phyloP scores from a whole-genome alignment of 1,140 invertebrate genomes.

The Pollicipes pollicipes region DNA sequence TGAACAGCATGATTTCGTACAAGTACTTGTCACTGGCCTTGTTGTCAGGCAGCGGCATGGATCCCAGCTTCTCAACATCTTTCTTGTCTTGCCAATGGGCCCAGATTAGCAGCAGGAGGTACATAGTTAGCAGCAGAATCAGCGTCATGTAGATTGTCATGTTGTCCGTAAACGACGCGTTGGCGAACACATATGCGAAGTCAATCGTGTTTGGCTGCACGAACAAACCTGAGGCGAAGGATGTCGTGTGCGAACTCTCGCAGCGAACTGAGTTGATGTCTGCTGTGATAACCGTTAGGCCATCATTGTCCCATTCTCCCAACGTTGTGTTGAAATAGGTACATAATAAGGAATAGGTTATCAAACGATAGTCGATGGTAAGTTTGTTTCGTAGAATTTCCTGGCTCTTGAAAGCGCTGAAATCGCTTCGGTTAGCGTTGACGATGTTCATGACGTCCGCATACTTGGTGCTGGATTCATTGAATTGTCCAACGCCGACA shows the following conservation, averaged over 20 bases:
- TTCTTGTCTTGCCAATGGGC: slow-evolving; percentile 31
- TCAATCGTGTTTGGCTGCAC: slow-evolving; percentile 36
- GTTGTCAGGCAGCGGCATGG: slow-evolving; percentile 33
- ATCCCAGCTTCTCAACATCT: slow-evolving; percentile 31
- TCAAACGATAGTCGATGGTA: too few relatives aligned
- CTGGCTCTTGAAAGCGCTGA: too few relatives aligned
- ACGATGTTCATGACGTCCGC: too few relatives aligned
- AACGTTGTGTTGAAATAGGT: neutral
- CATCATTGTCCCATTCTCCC: neutral
- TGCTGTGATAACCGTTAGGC: neutral
- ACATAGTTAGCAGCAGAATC: slow-evolving; percentile 31
- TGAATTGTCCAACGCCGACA: neutral
- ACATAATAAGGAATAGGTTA: neutral
- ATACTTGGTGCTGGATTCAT: neutral
- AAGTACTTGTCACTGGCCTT: slow-evolving; percentile 33
- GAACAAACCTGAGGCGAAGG: slow-evolving; percentile 36
- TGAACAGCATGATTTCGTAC: slow-evolving; percentile 35
- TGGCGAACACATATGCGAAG: slow-evolving; percentile 36
- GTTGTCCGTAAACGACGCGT: slow-evolving; percentile 34
- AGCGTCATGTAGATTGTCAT: slow-evolving; percentile 35
- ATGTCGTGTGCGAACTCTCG: slow-evolving; percentile 29
- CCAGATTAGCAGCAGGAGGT: slow-evolving; percentile 31
- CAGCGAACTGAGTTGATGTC: neutral
- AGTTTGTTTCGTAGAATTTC: too few relatives aligned
- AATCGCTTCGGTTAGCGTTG: too few relatives aligned